phyloP scores from a whole-genome alignment of 2,888 invertebrate species.

The Latrodectus hesperus region DNA sequence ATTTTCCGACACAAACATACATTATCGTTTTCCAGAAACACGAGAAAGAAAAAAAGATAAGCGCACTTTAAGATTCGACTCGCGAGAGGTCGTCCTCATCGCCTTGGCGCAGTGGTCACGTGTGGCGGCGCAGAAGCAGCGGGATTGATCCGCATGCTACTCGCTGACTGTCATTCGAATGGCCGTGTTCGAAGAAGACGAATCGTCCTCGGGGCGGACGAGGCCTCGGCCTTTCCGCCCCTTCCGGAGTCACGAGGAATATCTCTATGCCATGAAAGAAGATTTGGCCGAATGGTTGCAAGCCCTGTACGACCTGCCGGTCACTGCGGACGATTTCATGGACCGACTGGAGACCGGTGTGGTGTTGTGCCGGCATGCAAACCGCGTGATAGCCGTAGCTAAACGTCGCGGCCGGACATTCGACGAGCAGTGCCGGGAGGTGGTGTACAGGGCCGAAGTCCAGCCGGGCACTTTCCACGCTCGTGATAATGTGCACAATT shows the following conservation, averaged over 20 bases:
- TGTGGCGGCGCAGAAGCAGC: slow-evolving; percentile 31
- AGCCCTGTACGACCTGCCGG: slow-evolving; percentile 88
- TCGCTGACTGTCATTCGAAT: slow-evolving; percentile 14
- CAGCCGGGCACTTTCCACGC: slow-evolving; percentile 79
- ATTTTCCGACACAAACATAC: too few relatives aligned
- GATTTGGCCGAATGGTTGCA: slow-evolving; percentile 98
- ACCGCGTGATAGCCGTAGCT: slow-evolving; percentile 89
- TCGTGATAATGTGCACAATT: slow-evolving; percentile 96
- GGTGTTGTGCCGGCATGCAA: slow-evolving; percentile 94
- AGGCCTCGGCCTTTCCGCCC: slow-evolving; percentile 77
- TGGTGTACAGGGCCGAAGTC: slow-evolving; percentile 88
- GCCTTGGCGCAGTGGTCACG: slow-evolving; percentile 67
- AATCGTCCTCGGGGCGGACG: slow-evolving; percentile 4
- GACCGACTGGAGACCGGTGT: slow-evolving; percentile 95
- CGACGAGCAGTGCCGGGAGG: slow-evolving; percentile 72
- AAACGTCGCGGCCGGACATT: slow-evolving; percentile 82
- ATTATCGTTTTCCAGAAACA: background rate
- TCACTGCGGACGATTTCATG: slow-evolving; percentile 93
- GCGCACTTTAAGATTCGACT: background rate
- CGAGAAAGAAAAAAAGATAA: background rate
- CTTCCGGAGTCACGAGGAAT: slow-evolving; percentile 96
- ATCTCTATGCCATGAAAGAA: slow-evolving; percentile 97
- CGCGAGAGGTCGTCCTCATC: slow-evolving; percentile 35
- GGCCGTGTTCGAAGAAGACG: slow-evolving; percentile 65
- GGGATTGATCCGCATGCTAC: slow-evolving; percentile 48